Base-by-base conservation (phyloP, 2,888 invertebrate species). In the Malthinus flaveolus region DNA sequence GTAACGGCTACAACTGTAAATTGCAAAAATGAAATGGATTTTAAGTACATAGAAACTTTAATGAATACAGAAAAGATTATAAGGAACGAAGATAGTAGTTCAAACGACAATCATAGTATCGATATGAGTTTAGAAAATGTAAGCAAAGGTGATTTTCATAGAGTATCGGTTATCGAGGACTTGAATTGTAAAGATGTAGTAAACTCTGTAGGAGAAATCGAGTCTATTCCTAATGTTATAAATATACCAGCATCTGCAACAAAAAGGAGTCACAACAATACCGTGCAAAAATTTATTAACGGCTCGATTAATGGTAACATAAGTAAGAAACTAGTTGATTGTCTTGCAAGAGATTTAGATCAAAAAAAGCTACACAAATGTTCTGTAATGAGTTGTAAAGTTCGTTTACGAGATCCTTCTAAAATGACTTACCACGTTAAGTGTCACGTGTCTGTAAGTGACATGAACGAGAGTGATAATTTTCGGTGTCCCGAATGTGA, bases 401-500 rank as follows among this genome's bases (percentile, higher is more conserved):
- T 85, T 7, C 75, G 81, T 39, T 79, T 90, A 61, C 81, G 82
- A 64, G 83, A 83, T 46, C 74, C 80, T 32, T 82, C 83, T 1
- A 87, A 86, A 65, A 76, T 89, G 58, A 75, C 80, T 3, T 87
- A 87, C 70, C 91, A 91, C 71, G 78, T 83, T 35, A 82, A 81
- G 68, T 89, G 87, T 68, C 89, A 90, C 69, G 5, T 23, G 23
- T 23, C 23, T 2, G 23, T 23, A 23, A 5, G 5, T 23, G 5
- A 23, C 23, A 23, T 23, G 23, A 23, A 23, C 2, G 47, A 53
- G 34, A 65, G 69, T 51, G 65, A 65, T 35, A 71, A 71, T 31
- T 83, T 81, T 67, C 79, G 79, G 31, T 93, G 93, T 76, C 84
- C 84, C 0, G 88, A 90, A 72, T 93, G 93, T 74, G 78, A 81